phyloP scores from a whole-genome alignment of 1,140 invertebrate genomes.

The Coenobita brevimanus region DNA sequence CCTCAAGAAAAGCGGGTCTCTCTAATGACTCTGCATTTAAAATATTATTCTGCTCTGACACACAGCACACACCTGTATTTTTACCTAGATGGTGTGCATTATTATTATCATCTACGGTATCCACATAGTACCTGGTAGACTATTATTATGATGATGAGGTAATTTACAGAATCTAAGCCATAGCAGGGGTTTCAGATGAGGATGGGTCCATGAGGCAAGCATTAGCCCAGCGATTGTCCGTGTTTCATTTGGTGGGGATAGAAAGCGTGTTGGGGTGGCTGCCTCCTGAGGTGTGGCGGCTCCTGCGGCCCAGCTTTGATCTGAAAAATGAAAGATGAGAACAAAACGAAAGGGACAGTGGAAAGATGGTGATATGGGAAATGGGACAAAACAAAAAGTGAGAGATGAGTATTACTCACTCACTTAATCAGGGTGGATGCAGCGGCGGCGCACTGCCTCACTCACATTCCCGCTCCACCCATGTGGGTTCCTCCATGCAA shows the following conservation, averaged over 20 bases:
- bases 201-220: conserved; percentile 13
- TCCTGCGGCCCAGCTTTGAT: conserved; percentile 64
- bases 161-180: neutral
- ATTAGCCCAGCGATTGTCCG: conserved; percentile 6
- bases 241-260: conserved; percentile 58
- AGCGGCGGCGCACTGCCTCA: no score
- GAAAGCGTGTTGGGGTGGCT: conserved; percentile 67
- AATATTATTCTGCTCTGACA: no score
- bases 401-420: no score
- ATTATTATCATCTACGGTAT: neutral
- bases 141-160: no score
- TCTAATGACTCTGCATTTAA: no score
- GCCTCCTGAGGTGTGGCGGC: conserved; percentile 67
- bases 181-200: conserved; percentile 10
- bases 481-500: no score
- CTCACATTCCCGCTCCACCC: no score
- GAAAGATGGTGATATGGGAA: neutral
- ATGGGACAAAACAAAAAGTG: no score
- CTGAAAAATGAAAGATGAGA: conserved; percentile 1
- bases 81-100: neutral
- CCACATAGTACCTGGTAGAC: neutral
- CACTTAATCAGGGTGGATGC: no score
- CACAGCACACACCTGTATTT: no score
- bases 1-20: neutral
- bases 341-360: neutral